Percentiles rank a stretch among this genome's conserved stretches.
phyloP scores from a whole-genome alignment of 2,113 vertebrate species.

The Rhodinocichla rosea region DNA sequence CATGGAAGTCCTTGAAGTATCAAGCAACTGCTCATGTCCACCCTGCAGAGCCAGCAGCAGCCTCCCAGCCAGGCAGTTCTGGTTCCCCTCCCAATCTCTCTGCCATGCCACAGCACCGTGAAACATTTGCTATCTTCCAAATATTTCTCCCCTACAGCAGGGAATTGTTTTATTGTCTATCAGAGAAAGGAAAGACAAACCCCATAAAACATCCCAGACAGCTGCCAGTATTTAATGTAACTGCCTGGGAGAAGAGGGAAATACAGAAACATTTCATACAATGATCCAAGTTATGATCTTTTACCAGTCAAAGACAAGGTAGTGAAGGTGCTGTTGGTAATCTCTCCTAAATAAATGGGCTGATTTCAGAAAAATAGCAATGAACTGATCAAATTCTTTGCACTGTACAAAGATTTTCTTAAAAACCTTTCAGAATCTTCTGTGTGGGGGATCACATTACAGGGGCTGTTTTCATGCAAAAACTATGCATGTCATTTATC shows the following conservation, averaged over 20 bases:
- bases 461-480: slow-evolving; percentile 8
- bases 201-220: background rate
- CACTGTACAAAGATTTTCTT: background rate
- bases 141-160: background rate
- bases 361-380: background rate
- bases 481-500: slow-evolving; percentile 49
- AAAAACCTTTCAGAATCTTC: background rate
- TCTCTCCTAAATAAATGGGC: background rate
- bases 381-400: background rate
- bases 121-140: background rate
- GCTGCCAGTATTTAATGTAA: background rate
- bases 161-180: background rate
- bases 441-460: background rate
- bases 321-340: background rate
- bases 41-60: background rate
- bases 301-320: background rate
- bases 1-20: background rate
- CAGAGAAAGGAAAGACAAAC: background rate
- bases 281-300: background rate
- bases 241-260: background rate
- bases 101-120: background rate
- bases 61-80: background rate
- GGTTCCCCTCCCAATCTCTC: background rate
- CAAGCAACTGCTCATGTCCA: background rate
- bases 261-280: background rate